Evolutionary conservation across 2,888 invertebrate genomes (phyloP).

Genomic region (Acrobasis repandana): DNA sequence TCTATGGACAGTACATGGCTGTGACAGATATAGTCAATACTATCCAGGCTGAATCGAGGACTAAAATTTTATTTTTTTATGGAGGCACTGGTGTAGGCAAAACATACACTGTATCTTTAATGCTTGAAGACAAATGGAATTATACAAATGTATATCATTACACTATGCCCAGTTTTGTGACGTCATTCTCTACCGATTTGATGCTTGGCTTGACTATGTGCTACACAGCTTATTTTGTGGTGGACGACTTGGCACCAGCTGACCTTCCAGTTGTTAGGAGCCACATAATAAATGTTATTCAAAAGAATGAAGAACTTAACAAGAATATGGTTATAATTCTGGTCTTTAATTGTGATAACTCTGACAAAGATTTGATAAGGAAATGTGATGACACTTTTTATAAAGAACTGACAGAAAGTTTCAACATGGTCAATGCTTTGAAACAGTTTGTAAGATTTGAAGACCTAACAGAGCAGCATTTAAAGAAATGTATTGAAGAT

Average conservation of each 20-base stretch:
- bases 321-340: conserved; percentile 63
- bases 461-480: conserved; percentile 49
- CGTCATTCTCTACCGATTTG: conserved; percentile 55
- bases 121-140: conserved; percentile 52
- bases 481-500: conserved; percentile 62
- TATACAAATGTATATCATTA: conserved; percentile 70
- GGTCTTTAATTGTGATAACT: conserved; percentile 62
- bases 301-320: conserved; percentile 55
- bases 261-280: conserved; percentile 46
- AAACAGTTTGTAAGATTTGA: conserved; percentile 62
- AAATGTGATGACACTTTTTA: conserved; percentile 53
- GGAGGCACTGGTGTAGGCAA: conserved; percentile 78
- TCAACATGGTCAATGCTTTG: conserved; percentile 45
- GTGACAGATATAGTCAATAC: conserved; percentile 48
- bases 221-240: conserved; percentile 54
- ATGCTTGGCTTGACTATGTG: conserved; percentile 65
- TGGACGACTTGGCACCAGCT: conserved; percentile 60
- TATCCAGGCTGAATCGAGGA: conserved; percentile 43
- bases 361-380: conserved; percentile 42
- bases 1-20: conserved; percentile 65
- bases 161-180: conserved; percentile 64
- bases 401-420: conserved; percentile 44
- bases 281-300: conserved; percentile 49
- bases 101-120: conserved; percentile 59
- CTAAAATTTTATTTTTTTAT: conserved; percentile 64